phyloP scores from a whole-genome alignment of 2,113 vertebrate species.

The Sapajus apella region DNA sequence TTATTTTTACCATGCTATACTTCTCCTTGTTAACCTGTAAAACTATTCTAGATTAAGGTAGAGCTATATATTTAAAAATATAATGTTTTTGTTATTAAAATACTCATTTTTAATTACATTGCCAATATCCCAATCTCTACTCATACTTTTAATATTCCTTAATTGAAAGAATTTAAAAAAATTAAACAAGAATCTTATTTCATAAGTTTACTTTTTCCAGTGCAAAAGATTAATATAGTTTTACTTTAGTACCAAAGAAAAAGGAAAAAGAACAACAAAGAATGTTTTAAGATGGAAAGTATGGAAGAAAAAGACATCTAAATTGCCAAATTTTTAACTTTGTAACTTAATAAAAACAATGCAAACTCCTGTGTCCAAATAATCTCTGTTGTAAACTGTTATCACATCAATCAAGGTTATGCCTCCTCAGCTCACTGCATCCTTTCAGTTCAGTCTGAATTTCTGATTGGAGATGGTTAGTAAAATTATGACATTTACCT shows the following conservation, averaged over 20 bases:
- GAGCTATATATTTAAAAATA: not conserved
- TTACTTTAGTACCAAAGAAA: not conserved
- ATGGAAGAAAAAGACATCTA: not conserved
- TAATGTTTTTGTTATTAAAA: not conserved
- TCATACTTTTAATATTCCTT: not conserved
- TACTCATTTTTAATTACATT: not conserved
- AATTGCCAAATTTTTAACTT: not conserved
- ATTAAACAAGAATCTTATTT: not conserved
- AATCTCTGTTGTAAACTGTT: not conserved
- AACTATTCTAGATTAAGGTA: not conserved
- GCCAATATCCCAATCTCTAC: not conserved
- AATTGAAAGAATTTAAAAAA: not conserved
- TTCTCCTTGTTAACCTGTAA: not conserved
- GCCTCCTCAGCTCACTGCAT: not conserved
- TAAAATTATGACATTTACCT: slow-evolving; percentile 84
- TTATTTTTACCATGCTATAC: not conserved
- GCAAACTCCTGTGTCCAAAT: not conserved
- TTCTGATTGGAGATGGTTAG: not conserved
- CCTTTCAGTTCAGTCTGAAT: not conserved
- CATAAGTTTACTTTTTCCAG: not conserved
- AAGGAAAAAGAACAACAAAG: not conserved
- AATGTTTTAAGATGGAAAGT: not conserved
- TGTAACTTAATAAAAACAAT: not conserved
- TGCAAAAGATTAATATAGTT: not conserved
- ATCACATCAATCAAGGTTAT: not conserved